Conservation (phyloP, 2,888 invertebrate species). For the Ormyrus pomaceus region DNA sequence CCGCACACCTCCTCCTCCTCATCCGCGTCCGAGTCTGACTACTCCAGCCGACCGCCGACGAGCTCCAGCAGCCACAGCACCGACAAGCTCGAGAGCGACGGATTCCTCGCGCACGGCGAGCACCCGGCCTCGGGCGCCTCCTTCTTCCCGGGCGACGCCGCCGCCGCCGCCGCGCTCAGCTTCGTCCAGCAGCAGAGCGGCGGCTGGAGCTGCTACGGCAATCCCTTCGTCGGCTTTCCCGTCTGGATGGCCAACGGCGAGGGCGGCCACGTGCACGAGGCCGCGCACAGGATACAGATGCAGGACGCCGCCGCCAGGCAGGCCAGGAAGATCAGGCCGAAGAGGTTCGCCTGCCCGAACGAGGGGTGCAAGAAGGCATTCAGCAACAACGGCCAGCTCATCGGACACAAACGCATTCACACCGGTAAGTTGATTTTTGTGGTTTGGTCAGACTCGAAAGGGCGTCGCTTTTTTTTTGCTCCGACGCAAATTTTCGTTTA, state of each 20-base stretch:
- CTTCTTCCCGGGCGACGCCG: background rate
- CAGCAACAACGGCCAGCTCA: constrained; percentile 95
- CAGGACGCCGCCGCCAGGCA: constrained; percentile 68
- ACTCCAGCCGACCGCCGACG: constrained; percentile 12
- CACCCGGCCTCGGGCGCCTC: background rate
- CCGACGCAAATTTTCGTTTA: too few species aligned
- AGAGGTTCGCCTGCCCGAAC: constrained; percentile 89
- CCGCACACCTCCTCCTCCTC: too few species aligned
- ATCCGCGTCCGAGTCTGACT: too few species aligned
- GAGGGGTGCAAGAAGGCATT: constrained; percentile 92
- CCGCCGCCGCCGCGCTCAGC: background rate
- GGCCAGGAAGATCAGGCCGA: constrained; percentile 86
- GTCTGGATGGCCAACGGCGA: too few species aligned
- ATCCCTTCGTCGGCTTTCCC: too few species aligned
- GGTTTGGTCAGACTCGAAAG: too few species aligned
- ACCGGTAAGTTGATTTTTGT: constrained; percentile 79
- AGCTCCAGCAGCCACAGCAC: constrained; percentile 23
- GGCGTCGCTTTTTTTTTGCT: background rate
- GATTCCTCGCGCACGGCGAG: background rate
- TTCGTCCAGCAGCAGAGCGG: too few species aligned
- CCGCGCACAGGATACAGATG: constrained; percentile 64
- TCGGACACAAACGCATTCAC: constrained; percentile 93
- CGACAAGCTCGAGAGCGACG: constrained; percentile 19
- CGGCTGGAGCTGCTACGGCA: too few species aligned
- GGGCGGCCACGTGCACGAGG: constrained; percentile 61